Base-by-base conservation (phyloP, 2,888 invertebrate genomes). In the Melanargia galathea region DNA sequence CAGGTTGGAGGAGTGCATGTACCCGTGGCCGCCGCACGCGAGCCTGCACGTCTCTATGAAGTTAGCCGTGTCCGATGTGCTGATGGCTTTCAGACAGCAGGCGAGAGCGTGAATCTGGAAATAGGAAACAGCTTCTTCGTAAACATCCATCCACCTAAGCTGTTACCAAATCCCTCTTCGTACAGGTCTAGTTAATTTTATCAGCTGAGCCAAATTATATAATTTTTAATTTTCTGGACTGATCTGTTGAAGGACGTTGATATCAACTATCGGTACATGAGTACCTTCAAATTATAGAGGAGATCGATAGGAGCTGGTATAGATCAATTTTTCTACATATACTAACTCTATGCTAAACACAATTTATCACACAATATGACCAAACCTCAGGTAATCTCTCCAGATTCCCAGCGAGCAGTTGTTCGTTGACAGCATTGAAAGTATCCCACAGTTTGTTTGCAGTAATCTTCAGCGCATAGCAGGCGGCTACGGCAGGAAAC, bases 11-110 rank as follows among this genome's bases (percentile, higher is more conserved):
- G 95, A 93, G 57, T 94, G 93, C 95, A 97, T 96, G 86, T 96
- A 99, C 13, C 99, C 99, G 81, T 99, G 98, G 0, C 99, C 99
- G 1, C 99, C 99, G 81, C 99, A 99, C 0, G 98, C 93, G 70
- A 97, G 89, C 7, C 98, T 94, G 70, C 97, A 95, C 26, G 93
- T 93, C 83, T 98, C 98, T 22, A 97, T 93, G 16, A 94, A 95
- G 48, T 84, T 81, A 0, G 96, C 92, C 0, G 95, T 93, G 80
- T 96, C 96, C 1, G 94, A 92, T 3, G 97, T 95, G 68, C 95
- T 94, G 46, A 97, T 94, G 0, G 98, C 97, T 88, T 99, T 99
- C 62, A 99, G 84, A 69, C 98, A 97, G 77, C 98, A 97, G 0
- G 98, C 94, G 61, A 97, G 83, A 0, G 97, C 97, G 83, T 99